A percentile compares a stretch with the other conserved stretches of the same genome.
phyloP scores from a whole-genome alignment of 2,888 invertebrate genomes.

The Petrolisthes cinctipes region DNA sequence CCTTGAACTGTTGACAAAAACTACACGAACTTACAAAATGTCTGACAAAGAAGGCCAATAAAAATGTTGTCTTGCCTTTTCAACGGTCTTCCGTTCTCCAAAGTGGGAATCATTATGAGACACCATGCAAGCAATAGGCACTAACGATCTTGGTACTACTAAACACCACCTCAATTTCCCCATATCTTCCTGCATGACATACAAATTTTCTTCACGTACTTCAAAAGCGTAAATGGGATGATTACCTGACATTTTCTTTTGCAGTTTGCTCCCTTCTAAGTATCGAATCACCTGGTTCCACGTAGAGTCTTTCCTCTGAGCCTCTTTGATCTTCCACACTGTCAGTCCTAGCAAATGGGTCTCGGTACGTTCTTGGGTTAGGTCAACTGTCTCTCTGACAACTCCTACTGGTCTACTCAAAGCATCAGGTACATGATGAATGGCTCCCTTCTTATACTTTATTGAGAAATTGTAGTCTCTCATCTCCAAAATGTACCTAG shows the following conservation, averaged over 20 bases:
- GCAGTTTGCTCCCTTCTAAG: neutral
- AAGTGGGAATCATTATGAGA: neutral
- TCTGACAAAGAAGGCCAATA: conserved; percentile 2
- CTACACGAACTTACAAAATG: neutral
- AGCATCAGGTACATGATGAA: neutral
- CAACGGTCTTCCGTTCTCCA: neutral
- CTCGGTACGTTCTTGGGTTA: neutral
- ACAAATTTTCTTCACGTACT: neutral
- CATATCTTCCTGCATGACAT: neutral
- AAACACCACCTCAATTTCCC: neutral
- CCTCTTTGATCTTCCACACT: neutral
- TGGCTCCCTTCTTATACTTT: neutral
- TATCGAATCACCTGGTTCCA: neutral
- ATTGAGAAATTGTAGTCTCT: neutral
- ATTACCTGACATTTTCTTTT: neutral
- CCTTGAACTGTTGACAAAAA: neutral
- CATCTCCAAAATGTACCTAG: conserved; percentile 1
- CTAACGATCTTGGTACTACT: neutral
- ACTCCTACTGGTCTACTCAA: neutral
- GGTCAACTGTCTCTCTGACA: neutral
- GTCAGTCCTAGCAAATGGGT: too few species aligned
- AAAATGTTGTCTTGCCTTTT: neutral
- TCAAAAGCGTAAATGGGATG: neutral
- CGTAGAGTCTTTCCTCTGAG: neutral
- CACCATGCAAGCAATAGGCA: neutral